Percentiles rank a stretch among this genome's conserved stretches.
These are phyloP conservation scores for Xyrichtys novacula DNA, from an alignment of 2,797 vertebrate genomes.

Conservation along the genomic window DNA sequence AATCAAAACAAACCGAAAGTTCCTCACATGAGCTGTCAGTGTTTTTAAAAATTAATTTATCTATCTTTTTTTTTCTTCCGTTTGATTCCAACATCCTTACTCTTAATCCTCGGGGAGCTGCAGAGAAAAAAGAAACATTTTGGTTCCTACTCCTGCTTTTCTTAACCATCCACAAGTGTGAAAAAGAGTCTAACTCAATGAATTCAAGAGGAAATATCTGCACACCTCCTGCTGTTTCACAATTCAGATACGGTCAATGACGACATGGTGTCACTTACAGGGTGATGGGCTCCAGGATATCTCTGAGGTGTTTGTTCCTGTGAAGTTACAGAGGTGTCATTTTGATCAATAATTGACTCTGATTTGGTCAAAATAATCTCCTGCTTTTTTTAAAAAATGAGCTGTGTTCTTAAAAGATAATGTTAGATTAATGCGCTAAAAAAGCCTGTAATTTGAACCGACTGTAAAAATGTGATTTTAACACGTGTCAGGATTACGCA, in stretches of 20 bases:
- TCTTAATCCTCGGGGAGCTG: slow-evolving; percentile 18
- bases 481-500: neutral
- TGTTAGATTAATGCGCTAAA: neutral
- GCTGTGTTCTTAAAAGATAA: neutral
- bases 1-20: too few species aligned
- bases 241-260: slow-evolving; percentile 53
- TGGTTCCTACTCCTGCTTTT: slow-evolving; percentile 8
- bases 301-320: slow-evolving; percentile 39
- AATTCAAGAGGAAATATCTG: slow-evolving; percentile 51
- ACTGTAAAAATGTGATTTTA: neutral
- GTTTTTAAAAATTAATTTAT: neutral
- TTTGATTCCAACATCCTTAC: slow-evolving; percentile 19
- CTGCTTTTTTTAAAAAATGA: neutral
- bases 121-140: slow-evolving; percentile 23
- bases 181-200: slow-evolving; percentile 26
- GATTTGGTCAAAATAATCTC: slow-evolving; percentile 15
- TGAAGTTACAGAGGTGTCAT: slow-evolving; percentile 30
- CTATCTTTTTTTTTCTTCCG: neutral
- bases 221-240: slow-evolving; percentile 68
- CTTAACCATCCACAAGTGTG: slow-evolving; percentile 35
- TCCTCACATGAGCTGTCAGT: neutral
- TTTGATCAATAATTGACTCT: slow-evolving; percentile 34
- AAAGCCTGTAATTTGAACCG: neutral
- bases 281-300: slow-evolving; percentile 46
- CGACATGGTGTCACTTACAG: slow-evolving; percentile 58